Percentiles rank a stretch among this genome's conserved stretches.
Evolutionary conservation across 2,888 invertebrate species (phyloP).

Genomic region (Ormyrus labotus): DNA sequence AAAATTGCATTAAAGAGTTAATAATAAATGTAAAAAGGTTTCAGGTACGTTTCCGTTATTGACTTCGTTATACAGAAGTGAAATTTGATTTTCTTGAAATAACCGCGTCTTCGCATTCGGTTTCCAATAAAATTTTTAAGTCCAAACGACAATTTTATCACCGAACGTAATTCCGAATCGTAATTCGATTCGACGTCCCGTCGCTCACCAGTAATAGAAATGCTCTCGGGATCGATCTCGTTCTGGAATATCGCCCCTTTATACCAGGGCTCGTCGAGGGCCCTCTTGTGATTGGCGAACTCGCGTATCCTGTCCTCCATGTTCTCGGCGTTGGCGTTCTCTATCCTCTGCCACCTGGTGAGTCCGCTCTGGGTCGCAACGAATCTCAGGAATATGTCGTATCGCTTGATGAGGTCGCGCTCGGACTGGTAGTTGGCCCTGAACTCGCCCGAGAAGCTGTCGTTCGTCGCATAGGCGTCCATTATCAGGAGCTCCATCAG

Average conservation of each 20-base stretch:
- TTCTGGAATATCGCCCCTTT: conserved; percentile 92
- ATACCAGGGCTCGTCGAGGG: conserved; percentile 94
- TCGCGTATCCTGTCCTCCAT: conserved; percentile 63
- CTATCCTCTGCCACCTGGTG: conserved; percentile 85
- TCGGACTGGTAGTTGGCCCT: background rate
- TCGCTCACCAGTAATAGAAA: conserved; percentile 69
- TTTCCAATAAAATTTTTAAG: no score
- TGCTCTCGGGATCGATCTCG: conserved; percentile 82
- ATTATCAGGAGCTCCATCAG: conserved; percentile 90
- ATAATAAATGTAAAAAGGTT: no score
- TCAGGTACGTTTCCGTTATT: no score
- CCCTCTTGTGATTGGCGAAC: conserved; percentile 78
- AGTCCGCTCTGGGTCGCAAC: conserved; percentile 93
- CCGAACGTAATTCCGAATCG: no score
- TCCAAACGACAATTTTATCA: no score
- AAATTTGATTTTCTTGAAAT: no score
- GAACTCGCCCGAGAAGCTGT: conserved; percentile 74
- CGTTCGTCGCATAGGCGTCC: conserved; percentile 86
- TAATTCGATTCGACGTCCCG: no score
- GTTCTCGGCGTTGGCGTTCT: conserved; percentile 78
- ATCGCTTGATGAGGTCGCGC: conserved; percentile 76
- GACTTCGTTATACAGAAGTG: no score
- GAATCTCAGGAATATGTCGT: conserved; percentile 87
- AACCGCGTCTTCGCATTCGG: no score
- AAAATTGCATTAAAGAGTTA: no score